phyloP scores from a whole-genome alignment of 2,797 vertebrate genomes.

The Cossypha caffra region DNA sequence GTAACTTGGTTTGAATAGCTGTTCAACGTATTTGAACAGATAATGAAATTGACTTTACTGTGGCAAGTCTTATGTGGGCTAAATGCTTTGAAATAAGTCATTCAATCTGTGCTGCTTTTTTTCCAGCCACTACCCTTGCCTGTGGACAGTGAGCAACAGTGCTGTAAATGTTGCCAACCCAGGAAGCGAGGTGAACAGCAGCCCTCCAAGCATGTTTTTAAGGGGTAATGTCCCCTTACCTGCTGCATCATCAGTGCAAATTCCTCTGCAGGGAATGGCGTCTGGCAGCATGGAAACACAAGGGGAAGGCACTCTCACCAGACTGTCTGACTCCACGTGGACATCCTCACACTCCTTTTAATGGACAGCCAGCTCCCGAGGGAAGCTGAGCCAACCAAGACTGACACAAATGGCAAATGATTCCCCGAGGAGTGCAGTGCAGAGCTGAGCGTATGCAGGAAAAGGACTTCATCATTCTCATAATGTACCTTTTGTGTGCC shows the following conservation, averaged over 20 bases:
- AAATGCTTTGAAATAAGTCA: not conserved
- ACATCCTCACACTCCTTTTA: conserved; percentile 84
- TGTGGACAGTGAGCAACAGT: conserved; percentile 88
- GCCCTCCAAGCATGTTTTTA: conserved; percentile 72
- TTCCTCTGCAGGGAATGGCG: conserved; percentile 73
- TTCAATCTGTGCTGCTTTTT: not conserved
- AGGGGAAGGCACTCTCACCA: conserved; percentile 77
- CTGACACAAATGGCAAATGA: not conserved
- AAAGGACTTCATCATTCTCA: not conserved
- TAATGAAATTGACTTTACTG: not conserved
- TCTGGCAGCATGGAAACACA: conserved; percentile 78
- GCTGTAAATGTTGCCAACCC: conserved; percentile 75
- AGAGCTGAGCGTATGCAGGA: not conserved
- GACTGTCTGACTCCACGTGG: conserved; percentile 82
- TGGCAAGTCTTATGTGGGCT: not conserved
- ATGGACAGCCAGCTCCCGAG: not conserved
- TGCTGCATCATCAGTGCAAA: conserved; percentile 68
- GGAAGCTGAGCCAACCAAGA: not conserved
- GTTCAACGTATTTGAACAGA: not conserved
- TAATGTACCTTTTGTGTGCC: not conserved
- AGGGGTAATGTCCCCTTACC: conserved; percentile 73
- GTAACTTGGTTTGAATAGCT: not conserved
- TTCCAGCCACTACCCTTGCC: conserved; percentile 88
- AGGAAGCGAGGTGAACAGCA: conserved; percentile 60
- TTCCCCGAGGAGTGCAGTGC: not conserved